Base-by-base conservation (phyloP, 2,888 invertebrate genomes). In the Eristalinus sepulchralis region DNA sequence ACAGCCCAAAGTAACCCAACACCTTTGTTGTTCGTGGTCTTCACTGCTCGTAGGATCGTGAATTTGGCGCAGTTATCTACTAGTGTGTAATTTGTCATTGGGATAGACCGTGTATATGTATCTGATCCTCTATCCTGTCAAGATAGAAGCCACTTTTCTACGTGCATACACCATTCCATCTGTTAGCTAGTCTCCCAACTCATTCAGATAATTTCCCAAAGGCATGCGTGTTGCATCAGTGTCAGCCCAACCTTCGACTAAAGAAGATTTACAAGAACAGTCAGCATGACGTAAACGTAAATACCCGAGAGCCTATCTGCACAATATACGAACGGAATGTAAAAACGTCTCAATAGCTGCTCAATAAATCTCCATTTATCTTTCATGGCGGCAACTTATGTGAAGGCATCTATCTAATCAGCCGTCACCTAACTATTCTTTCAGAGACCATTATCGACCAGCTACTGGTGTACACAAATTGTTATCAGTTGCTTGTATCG, bases 321-420 rank as follows among this genome's bases (percentile, higher is more conserved):
- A n/a, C n/a, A n/a, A n/a, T n/a, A n/a, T n/a, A n/a, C n/a, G n/a
- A n/a, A n/a, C n/a, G n/a, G n/a, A n/a, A n/a, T n/a, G n/a, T n/a
- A 27, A 27, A 5, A 27, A 27, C 5, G 27, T n/a, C 17, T 47
- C 8, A 17, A 17, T 4, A 17, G 5, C n/a, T 47, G 17, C 8
- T 17, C 47, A 17, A 17, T 55, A 20, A 24, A 34, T 63, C 11
- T 67, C 10, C 11, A 53, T 33, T 22, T 33, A 47, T 31, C 31
- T 17, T 5, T 31, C n/a, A 66, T 17, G 33, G 20, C 20, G 33
- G 67, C 20, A 53, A 27, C 11, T n/a, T 4, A 8, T 13, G 17
- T 31, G 17, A 66, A 66, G 66, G 31, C 24, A 47, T 47, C 47
- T 47, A 57, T 59, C 70, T 70, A 59, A 59, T 70, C 59, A 11